phyloP scores from a whole-genome alignment of 2,797 vertebrate genomes.

The Gymnoscopelus braueri region DNA sequence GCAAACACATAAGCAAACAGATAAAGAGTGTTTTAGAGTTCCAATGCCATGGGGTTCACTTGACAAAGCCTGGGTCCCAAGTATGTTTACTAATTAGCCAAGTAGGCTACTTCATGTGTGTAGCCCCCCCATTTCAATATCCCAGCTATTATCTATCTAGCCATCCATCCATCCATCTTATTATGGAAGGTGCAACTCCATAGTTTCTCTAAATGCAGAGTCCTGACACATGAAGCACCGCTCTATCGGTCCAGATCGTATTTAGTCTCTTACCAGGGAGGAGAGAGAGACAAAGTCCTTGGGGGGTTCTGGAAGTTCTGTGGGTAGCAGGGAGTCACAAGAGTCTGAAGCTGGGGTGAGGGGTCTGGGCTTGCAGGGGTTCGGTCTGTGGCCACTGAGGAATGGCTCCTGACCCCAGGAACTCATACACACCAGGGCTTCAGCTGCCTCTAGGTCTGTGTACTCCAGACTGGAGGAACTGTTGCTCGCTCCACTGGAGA shows the following conservation, averaged over 20 bases:
- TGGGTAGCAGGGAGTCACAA: conserved; percentile 85
- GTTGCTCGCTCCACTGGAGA: conserved; percentile 62
- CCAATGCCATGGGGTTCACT: conserved; percentile 7
- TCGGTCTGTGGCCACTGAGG: conserved; percentile 52
- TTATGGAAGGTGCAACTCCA: too few relatives aligned
- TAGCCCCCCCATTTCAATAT: background rate
- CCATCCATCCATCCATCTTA: too few relatives aligned
- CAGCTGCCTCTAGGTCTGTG: conserved; percentile 95
- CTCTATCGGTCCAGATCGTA: conserved; percentile 5
- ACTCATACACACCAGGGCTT: conserved; percentile 97
- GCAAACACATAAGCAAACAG: conserved; percentile 41
- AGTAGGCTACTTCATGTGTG: conserved; percentile 7
- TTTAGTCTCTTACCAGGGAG: conserved; percentile 87
- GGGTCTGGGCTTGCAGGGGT: conserved; percentile 86
- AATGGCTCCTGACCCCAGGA: conserved; percentile 91
- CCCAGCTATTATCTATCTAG: background rate
- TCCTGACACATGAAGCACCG: background rate
- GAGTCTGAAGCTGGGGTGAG: conserved; percentile 96
- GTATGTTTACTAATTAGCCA: conserved; percentile 38
- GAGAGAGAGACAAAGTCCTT: conserved; percentile 93
- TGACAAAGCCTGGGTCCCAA: conserved; percentile 4
- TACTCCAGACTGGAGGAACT: conserved; percentile 81
- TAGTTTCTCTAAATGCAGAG: background rate
- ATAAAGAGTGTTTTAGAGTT: background rate
- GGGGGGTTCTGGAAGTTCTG: conserved; percentile 76